Base-by-base conservation (phyloP, 2,888 invertebrate species). In the Agrotis exclamationis region DNA sequence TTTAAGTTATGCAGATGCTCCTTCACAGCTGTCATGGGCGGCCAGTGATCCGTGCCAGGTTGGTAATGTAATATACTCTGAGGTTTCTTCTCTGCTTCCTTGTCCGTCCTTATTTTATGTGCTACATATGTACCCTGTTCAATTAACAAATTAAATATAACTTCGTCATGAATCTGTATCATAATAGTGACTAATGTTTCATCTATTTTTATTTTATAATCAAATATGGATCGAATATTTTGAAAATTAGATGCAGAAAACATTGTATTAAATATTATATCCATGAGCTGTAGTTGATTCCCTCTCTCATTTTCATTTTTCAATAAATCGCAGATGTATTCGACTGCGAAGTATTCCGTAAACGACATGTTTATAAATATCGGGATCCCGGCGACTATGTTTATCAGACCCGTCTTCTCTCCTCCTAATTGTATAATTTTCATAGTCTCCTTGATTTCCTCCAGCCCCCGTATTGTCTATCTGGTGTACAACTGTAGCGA, bases 281-380 rank as follows among this genome's bases (percentile, higher is more conserved):
- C 45, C 45, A 59, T 59, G 33, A 33, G 33, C 45, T 47, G 48
- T 9, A 14, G 16, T 14, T 1, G 14, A 2, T 18, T 20, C 4
- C n/a, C 28, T 4, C 14, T 28, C 9, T 47, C 44, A 3, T 28
- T 54, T n/a, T 54, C n/a, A 4, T 16, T 48, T 67, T 79, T 79
- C 16, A 80, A 22, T 22, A 66, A 39, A 47, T 76, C 70, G 20
- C 69, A 74, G 16, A 79, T 7, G 14, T 76, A 67, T 56, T 76
- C 79, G 1, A 76, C 71, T 1, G 80, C 79, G 11, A 74, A 80
- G 28, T 80, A 74, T 22, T 80, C 80, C 4, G 79, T 50, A 51
- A 80, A 80, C 13, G 72, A 62, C 58, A 63, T 50, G 58, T 80
- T 79, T 14, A 70, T 33, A 20, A 80, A 80, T 59, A 59, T 70